These are phyloP conservation scores for Hycleus cichorii DNA, from an alignment of 1,140 invertebrate genomes.

Conservation along the genomic window DNA sequence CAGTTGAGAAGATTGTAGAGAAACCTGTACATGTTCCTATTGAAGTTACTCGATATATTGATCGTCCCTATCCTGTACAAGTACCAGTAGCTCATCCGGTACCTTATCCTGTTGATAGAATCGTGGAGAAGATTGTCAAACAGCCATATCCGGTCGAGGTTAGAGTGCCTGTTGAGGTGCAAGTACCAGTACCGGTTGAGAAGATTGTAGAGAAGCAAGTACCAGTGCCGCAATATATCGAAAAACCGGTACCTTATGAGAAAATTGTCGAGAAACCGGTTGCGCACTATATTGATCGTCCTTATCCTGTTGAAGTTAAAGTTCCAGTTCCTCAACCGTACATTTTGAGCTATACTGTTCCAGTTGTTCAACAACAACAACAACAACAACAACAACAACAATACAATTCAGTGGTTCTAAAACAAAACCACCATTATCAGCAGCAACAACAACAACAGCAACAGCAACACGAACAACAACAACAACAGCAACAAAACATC, in stretches of 20 bases:
- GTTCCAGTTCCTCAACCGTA: conserved; percentile 17
- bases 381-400: conserved; percentile 25
- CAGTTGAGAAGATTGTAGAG: conserved; percentile 50
- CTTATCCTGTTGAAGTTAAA: conserved; percentile 28
- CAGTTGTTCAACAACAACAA: conserved; percentile 25
- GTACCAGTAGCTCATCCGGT: conserved; percentile 45
- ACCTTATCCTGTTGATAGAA: conserved; percentile 47
- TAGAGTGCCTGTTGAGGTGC: conserved; percentile 26
- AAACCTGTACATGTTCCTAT: conserved; percentile 43
- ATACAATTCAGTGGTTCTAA: not conserved
- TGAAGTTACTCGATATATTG: conserved; percentile 48
- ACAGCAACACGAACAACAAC: conserved; percentile 22
- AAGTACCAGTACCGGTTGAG: conserved; percentile 25
- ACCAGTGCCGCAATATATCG: conserved; percentile 37
- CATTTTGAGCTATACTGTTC: conserved; percentile 32
- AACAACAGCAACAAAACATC: conserved; percentile 5
- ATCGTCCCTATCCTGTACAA: conserved; percentile 50
- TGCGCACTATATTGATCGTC: conserved; percentile 20
- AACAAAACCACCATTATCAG: not conserved
- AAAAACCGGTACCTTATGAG: conserved; percentile 46
- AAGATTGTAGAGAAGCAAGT: conserved; percentile 38
- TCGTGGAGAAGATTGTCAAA: conserved; percentile 46
- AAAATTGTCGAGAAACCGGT: conserved; percentile 41
- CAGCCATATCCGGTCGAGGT: conserved; percentile 37
- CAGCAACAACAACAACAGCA: conserved; percentile 3